Evolutionary conservation across 2,888 invertebrate genomes (phyloP).

Genomic region (Notocelia uddmanniana): DNA sequence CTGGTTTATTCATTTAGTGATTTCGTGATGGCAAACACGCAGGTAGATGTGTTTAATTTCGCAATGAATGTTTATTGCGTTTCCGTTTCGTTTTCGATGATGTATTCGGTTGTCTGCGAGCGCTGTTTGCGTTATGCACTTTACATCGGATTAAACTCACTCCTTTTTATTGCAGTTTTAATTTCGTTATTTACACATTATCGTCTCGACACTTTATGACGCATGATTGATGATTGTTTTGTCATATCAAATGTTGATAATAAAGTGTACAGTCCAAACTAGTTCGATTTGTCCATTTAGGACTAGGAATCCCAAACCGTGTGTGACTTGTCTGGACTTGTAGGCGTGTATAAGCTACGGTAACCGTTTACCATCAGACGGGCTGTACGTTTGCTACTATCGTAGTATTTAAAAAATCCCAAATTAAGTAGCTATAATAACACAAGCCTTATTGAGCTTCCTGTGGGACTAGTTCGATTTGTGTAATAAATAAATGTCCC

Average conservation of each 20-base stretch:
- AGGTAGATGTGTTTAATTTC: slow-evolving; percentile 85
- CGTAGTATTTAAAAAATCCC: too few relatives aligned
- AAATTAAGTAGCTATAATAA: too few relatives aligned
- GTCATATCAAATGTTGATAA: background rate
- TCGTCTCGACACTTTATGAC: background rate
- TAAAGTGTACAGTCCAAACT: background rate
- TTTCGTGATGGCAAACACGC: slow-evolving; percentile 82
- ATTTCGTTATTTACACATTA: slow-evolving; percentile 24
- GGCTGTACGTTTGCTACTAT: too few relatives aligned
- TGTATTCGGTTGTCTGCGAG: slow-evolving; percentile 56
- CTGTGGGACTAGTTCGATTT: too few relatives aligned
- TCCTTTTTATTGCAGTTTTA: slow-evolving; percentile 46
- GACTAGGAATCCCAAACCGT: background rate
- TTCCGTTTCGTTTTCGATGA: slow-evolving; percentile 77
- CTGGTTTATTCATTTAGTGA: slow-evolving; percentile 86
- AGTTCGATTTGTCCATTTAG: background rate
- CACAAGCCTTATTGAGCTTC: too few relatives aligned
- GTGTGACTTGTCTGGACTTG: too few relatives aligned
- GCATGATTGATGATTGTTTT: background rate
- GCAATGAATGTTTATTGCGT: slow-evolving; percentile 85
- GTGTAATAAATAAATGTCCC: too few relatives aligned
- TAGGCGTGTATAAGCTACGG: too few relatives aligned
- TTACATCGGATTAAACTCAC: slow-evolving; percentile 55
- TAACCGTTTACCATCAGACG: too few relatives aligned
- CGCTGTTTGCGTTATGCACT: slow-evolving; percentile 60